Evolutionary conservation across 2,113 vertebrate genomes (phyloP).

Genomic region (Seriola rivoliana): DNA sequence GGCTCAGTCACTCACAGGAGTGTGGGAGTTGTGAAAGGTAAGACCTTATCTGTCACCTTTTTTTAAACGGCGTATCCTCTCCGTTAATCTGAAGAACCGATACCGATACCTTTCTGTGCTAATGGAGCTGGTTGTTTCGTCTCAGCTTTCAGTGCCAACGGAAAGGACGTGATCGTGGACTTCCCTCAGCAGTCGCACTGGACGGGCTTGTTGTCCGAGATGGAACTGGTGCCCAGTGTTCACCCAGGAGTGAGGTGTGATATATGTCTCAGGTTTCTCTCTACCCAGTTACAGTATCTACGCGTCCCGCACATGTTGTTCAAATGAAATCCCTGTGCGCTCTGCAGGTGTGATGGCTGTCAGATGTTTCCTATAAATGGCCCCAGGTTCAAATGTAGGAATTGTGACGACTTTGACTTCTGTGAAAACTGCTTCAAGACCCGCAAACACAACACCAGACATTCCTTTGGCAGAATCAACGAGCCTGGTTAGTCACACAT

Average conservation of each 20-base stretch:
- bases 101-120: neutral
- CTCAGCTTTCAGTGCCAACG: slow-evolving; percentile 84
- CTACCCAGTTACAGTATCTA: neutral
- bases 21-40: slow-evolving; percentile 97
- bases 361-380: slow-evolving; percentile 99
- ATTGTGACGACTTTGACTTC: slow-evolving; percentile 98
- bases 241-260: slow-evolving; percentile 95
- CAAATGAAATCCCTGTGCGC: neutral
- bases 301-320: neutral
- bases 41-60: neutral
- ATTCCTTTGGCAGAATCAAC: slow-evolving; percentile 97
- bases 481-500: slow-evolving; percentile 88
- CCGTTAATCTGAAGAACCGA: neutral
- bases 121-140: slow-evolving; percentile 16
- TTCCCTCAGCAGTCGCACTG: slow-evolving; percentile 99
- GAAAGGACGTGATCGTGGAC: slow-evolving; percentile 98
- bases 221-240: slow-evolving; percentile 97
- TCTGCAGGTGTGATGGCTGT: slow-evolving; percentile 94
- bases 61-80: neutral
- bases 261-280: neutral
- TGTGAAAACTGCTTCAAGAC: slow-evolving; percentile 98
- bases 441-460: slow-evolving; percentile 93
- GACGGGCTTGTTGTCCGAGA: slow-evolving; percentile 97
- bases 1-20: slow-evolving; percentile 98
- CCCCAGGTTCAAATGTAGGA: slow-evolving; percentile 96